phyloP scores from a whole-genome alignment of 2,113 vertebrate genomes.

The Zapus hudsonius region DNA sequence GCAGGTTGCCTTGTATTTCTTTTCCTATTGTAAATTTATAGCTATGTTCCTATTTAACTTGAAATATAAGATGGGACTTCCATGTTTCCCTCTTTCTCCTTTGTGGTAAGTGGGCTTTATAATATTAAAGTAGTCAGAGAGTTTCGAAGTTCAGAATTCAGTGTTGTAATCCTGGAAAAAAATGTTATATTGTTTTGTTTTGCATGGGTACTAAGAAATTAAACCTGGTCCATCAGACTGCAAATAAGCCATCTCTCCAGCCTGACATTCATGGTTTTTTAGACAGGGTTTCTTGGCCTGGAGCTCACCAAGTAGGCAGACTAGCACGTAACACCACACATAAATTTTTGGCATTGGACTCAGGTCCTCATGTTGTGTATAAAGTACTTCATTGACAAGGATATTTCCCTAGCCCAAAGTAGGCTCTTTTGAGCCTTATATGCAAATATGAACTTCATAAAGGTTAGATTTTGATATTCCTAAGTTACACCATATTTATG shows the following conservation, averaged over 20 bases:
- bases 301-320: no score
- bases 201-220: no score
- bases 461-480: not conserved
- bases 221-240: no score
- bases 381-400: no score
- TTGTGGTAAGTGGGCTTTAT: not conserved
- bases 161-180: not conserved
- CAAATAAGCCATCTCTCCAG: no score
- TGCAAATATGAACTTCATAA: not conserved
- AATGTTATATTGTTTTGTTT: not conserved
- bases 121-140: not conserved
- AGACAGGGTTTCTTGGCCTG: no score
- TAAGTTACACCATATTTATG: not conserved
- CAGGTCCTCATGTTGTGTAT: no score
- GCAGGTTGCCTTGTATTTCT: not conserved
- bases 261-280: no score
- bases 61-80: not conserved
- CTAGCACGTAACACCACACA: no score
- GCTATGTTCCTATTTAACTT: not conserved
- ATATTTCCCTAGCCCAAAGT: no score
- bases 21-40: not conserved
- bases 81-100: not conserved
- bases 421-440: not conserved
- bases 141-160: not conserved
- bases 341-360: no score